These are phyloP conservation scores for Bucorvus abyssinicus DNA, from an alignment of 2,797 vertebrate species.

Conservation along the genomic window DNA sequence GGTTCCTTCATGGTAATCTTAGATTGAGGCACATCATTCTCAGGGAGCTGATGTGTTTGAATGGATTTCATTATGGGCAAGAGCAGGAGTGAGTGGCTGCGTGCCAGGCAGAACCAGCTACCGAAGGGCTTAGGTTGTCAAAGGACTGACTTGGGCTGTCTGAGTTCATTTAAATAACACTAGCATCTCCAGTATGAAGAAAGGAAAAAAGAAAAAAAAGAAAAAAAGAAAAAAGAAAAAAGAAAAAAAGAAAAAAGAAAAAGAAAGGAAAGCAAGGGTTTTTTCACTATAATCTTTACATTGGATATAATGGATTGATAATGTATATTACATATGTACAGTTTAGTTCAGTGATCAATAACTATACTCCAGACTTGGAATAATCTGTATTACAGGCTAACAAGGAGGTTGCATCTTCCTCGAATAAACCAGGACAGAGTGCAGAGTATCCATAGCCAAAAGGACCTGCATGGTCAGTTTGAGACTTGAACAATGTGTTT, in stretches of 20 bases:
- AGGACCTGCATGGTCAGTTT: fast-evolving
- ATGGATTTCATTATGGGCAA: conserved; percentile 61
- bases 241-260: not conserved
- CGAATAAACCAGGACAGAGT: not conserved
- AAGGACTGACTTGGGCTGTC: conserved; percentile 61
- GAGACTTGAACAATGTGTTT: not conserved
- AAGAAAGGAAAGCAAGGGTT: not conserved
- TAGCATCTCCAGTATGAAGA: conserved; percentile 5
- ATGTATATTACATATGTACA: not conserved
- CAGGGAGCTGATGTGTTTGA: conserved; percentile 43
- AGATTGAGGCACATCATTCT: conserved; percentile 5
- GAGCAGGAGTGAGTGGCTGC: conserved; percentile 50
- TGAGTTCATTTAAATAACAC: conserved; percentile 69
- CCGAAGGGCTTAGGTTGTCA: conserved; percentile 62
- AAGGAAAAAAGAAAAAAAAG: not conserved
- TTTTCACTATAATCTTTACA: conserved; percentile 29
- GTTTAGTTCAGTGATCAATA: not conserved
- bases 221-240: not conserved
- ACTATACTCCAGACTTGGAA: not conserved
- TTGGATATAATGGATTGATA: not conserved
- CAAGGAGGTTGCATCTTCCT: not conserved
- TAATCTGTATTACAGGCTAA: not conserved
- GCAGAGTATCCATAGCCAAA: not conserved
- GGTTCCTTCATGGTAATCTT: conserved; percentile 21
- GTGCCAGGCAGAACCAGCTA: conserved; percentile 57